Conservation (phyloP, 2,888 invertebrate genomes). For the Tiliacea citrago region DNA sequence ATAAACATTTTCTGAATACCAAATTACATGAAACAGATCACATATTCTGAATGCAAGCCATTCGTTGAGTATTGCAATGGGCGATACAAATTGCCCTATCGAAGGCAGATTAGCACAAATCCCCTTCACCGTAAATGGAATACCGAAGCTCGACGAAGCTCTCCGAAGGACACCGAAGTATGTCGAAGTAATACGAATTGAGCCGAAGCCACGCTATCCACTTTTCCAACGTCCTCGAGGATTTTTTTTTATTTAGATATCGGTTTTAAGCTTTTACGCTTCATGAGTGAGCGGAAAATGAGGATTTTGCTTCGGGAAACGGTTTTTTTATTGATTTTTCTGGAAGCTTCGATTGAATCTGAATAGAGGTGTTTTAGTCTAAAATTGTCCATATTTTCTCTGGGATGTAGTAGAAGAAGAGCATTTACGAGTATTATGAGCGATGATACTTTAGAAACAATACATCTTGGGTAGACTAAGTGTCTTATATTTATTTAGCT, state of each 20-base stretch:
- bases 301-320: background rate
- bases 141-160: slow-evolving; percentile 44
- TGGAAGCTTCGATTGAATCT: slow-evolving; percentile 1
- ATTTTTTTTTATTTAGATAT: slow-evolving; percentile 49
- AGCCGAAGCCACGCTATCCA: slow-evolving; percentile 46
- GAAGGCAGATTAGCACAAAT: slow-evolving; percentile 63
- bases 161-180: slow-evolving; percentile 32
- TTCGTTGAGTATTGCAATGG: slow-evolving; percentile 57
- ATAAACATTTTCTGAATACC: background rate
- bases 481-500: background rate
- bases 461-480: too few relatives aligned
- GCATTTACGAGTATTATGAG: background rate
- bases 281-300: slow-evolving; percentile 46
- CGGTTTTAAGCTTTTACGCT: slow-evolving; percentile 55
- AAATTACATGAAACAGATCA: slow-evolving; percentile 25
- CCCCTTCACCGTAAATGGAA: slow-evolving; percentile 66
- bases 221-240: slow-evolving; percentile 28
- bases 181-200: slow-evolving; percentile 25
- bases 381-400: background rate
- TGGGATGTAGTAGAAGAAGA: background rate
- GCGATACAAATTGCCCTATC: slow-evolving; percentile 62
- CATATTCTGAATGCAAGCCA: slow-evolving; percentile 25
- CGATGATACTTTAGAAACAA: background rate
- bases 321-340: slow-evolving; percentile 33
- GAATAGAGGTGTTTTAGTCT: background rate